Evolutionary conservation across 2,888 invertebrate genomes (phyloP).

Genomic region (Netelia fuscicornis): DNA sequence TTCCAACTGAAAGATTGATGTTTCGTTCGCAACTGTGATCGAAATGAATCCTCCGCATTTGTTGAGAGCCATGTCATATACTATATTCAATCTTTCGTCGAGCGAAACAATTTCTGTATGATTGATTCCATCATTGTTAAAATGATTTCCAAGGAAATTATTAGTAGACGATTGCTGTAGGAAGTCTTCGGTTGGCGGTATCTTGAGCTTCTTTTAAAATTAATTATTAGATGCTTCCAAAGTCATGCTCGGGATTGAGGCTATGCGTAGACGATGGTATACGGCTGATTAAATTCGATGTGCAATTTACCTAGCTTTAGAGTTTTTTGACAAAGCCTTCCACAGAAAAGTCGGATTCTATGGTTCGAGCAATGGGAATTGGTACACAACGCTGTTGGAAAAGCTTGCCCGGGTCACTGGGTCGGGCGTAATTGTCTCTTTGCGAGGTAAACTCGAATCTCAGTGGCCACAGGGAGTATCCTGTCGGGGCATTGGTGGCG

Average conservation of each 20-base stretch:
- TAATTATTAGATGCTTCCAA: constrained; percentile 11
- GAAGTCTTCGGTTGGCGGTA: too few species aligned
- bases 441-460: constrained; percentile 59
- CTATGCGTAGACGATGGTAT: constrained; percentile 1
- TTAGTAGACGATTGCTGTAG: too few species aligned
- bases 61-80: too few species aligned
- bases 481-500: constrained; percentile 11
- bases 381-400: constrained; percentile 31
- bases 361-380: neutral
- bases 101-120: too few species aligned
- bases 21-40: too few species aligned
- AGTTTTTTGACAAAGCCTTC: constrained; percentile 9
- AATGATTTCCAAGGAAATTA: too few species aligned
- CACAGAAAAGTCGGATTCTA: constrained; percentile 10
- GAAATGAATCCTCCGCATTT: too few species aligned
- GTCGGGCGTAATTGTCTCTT: constrained; percentile 59
- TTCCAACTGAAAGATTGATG: too few species aligned
- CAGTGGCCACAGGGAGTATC: constrained; percentile 18
- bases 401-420: constrained; percentile 56
- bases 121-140: too few species aligned
- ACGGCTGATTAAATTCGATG: constrained; percentile 35
- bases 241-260: constrained; percentile 11
- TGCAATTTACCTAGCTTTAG: constrained; percentile 32
- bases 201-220: neutral
- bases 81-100: too few species aligned